phyloP scores from a whole-genome alignment of 2,888 invertebrate genomes.

The Mystacides longicornis region DNA sequence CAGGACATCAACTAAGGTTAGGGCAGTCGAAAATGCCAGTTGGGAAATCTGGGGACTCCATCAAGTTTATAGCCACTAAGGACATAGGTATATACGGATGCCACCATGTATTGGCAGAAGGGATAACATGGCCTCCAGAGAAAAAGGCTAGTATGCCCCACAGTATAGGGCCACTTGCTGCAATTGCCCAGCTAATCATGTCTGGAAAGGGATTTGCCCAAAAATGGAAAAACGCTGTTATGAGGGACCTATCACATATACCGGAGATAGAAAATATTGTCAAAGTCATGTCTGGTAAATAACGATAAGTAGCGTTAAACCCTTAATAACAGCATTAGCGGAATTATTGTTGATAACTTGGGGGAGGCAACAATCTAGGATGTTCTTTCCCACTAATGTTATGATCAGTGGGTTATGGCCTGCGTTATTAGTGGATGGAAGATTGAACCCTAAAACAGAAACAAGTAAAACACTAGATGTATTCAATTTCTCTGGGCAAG shows the following conservation, averaged over 20 bases:
- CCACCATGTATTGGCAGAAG: background rate
- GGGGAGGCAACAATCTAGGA: background rate
- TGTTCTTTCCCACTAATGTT: background rate
- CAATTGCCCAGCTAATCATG: background rate
- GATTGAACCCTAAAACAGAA: background rate
- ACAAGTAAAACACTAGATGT: background rate
- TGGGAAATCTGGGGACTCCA: background rate
- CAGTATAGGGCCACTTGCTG: background rate
- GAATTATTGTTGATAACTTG: background rate
- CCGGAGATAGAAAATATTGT: slow-evolving; percentile 1
- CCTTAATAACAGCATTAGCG: background rate
- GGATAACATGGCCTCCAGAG: background rate
- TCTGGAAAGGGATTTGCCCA: background rate
- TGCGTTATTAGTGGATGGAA: background rate
- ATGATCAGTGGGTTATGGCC: background rate
- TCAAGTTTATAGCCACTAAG: background rate
- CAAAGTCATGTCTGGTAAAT: background rate
- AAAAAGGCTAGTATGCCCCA: background rate
- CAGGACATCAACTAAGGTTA: background rate
- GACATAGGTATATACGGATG: background rate
- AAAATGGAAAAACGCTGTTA: background rate
- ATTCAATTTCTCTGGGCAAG: slow-evolving; percentile 5
- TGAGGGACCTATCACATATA: background rate
- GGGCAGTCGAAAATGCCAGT: slow-evolving; percentile 6
- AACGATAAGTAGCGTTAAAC: background rate